Evolutionary conservation across 2,113 vertebrate genomes (phyloP), one percentile per base, ranked within the genome.

Genomic region (Elanoides forficatus): DNA sequence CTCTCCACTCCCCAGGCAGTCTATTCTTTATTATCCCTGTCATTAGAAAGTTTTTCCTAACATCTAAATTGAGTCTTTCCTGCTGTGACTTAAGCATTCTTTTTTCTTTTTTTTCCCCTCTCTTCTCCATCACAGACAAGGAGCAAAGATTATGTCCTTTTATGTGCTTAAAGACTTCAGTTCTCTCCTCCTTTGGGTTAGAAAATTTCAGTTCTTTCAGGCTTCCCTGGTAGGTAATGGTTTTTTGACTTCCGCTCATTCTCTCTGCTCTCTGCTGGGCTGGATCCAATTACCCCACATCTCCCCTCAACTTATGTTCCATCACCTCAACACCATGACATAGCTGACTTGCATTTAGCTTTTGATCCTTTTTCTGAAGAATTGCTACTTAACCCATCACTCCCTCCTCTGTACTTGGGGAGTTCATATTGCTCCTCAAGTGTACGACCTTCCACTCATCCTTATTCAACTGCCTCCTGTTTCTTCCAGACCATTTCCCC

Each of bases 51-150:
- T 93, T 97, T 96, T 96, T 93, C 81, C 93, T 90, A 90, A 97
- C 93, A 93, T 97, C 93, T 93, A 97, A 97, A 97, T 96, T 88
- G 90, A 96, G 96, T 68, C 95, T 90, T 94, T 94, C 96, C 96
- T 96, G 92, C 96, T 96, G 96, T 96, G 95, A 94, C 79, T 93
- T 97, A 95, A 96, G 87, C 84, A 76, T 62, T 58, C 30, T 75
- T 83, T 92, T 71, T 88, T 65, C 2, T 43, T 47, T 75, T 47
- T 42, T 42, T 70, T n/a, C 8, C n/a, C n/a, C n/a, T n/a, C n/a
- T 32, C 83, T 92, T 68, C 72, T 75, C 78, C 58, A 85, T 85
- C 78, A 63, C 58, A 90, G 81, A 91, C 15, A 90, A 94, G 62
- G 60, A 87, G 60, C 48, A 90, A 91, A 47, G 48, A 89, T 95